Evolutionary conservation across 2,797 vertebrate genomes (phyloP), one percentile per base, ranked within the genome.

Genomic region (Tokudaia tokunoshimensis): DNA sequence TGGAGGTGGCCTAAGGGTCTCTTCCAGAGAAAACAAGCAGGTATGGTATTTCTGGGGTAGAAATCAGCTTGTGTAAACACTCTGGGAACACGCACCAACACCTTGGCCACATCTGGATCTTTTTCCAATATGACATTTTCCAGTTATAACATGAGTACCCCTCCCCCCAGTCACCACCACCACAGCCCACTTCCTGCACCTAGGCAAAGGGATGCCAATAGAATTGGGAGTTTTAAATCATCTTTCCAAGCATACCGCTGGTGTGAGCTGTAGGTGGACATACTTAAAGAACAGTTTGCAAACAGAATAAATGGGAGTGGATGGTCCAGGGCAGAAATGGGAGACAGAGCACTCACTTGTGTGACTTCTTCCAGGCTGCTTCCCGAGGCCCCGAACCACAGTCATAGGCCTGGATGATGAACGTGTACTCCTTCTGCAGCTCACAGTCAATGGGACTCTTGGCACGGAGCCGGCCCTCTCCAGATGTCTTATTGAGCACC

Each of bases 351-450:
- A 15, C 99, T 98, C 96, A 99, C 99, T 99, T 99, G 99, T 99
- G 99, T 47, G 99, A 99, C 98, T 99, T 99, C 95, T 99, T 99
- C 99, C 99, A 99, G 98, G 99, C 99, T 0, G 96, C 98, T 97
- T 99, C 99, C 72, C 94, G 97, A 12, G 99, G 99, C 67, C 99
- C 99, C 0, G 99, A 98, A 0, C 99, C 99, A 5, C 99, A 99
- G 96, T 99, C 99, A 0, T 99, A 99, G 55, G 99, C 99, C 98
- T 99, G 99, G 97, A 99, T 99, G 98, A 99, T 99, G 98, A 99
- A 99, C 0, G 99, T 99, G 96, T 99, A 99, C 89, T 99, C 99
- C 98, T 99, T 99, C 98, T 99, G 99, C 89, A 99, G 97, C 97
- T 99, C 99, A 74, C 99, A 99, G 99, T 99, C 99, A 83, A 99